Conservation (phyloP, 2,113 vertebrate species). For the Chinchilla lanigera region DNA sequence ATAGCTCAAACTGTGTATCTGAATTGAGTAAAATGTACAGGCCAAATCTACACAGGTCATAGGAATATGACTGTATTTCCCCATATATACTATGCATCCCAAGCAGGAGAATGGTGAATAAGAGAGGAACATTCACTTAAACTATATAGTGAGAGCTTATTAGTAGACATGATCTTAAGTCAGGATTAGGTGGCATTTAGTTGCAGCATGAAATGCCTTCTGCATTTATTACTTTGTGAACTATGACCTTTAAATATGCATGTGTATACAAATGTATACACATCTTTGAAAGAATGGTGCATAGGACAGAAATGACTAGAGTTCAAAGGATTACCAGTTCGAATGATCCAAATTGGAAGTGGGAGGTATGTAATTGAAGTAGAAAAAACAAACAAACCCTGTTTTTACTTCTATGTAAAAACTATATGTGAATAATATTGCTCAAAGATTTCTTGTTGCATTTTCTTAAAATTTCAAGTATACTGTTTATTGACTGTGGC, state of each 20-base stretch:
- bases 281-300: conserved; percentile 14
- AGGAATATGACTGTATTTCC: neutral
- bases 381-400: neutral
- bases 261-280: neutral
- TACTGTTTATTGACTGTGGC: neutral
- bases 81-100: no score
- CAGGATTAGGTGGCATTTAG: conserved; percentile 55
- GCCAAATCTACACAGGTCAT: conserved; percentile 1
- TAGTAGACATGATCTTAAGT: conserved; percentile 51
- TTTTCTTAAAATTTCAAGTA: conserved; percentile 45
- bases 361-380: neutral
- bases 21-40: neutral
- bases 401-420: conserved; percentile 13
- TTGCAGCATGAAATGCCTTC: conserved; percentile 58
- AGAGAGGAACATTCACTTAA: conserved; percentile 54
- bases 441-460: conserved; percentile 1
- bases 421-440: neutral
- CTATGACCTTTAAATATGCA: neutral
- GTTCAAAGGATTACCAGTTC: neutral
- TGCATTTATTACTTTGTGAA: conserved; percentile 52
- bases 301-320: neutral
- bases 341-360: conserved; percentile 47
- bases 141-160: conserved; percentile 40
- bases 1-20: neutral
- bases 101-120: conserved; percentile 68